Evolutionary conservation across 1,140 invertebrate genomes (phyloP), one percentile per base, ranked within the genome.

Genomic region (Cydia splendana): DNA sequence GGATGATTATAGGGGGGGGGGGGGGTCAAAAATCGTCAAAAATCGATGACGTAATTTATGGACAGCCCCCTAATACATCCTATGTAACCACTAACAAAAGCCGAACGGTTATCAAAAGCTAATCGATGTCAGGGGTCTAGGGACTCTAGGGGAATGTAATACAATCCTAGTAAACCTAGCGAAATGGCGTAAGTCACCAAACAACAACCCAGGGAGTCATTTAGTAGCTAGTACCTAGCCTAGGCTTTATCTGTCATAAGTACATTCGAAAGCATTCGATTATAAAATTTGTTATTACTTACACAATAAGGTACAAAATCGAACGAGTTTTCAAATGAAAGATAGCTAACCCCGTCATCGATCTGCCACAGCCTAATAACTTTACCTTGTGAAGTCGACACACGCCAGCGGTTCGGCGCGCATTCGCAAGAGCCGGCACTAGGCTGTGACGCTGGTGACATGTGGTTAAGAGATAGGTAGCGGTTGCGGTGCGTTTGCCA

Each of bases 291-390:
- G 1, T 62, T 62, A 20, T 18, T 12, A 24, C 12, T 18, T 12
- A 24, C 12, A 4, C 15, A 5, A 20, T 57, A 57, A 57, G 53
- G 15, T 18, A 18, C 15, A 57, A 7, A 57, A 57, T 24, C 20
- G 57, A 9, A 62, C n/a, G 20, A 62, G 9, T 2, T 24, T 24
- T 62, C 18, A n/a, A 62, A n/a, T 7, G 57, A 18, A n/a, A 62
- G n/a, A 9, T 62, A 20, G 7, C 57, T 9, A 20, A 5, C 20
- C 34, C 15, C 67, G 34, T 7, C n/a, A 38, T 71, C 67, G n/a
- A 71, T 71, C 15, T 34, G 67, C 34, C 67, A 71, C 67, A 71
- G 38, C 10, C 67, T 71, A 71, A 20, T 71, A 38, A 71, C 30
- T 42, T 38, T 15, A 38, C 18, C 18, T 20, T 24, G 51, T 62